Conservation (phyloP, 2,888 invertebrate species). For the Xiphydria camelus region DNA sequence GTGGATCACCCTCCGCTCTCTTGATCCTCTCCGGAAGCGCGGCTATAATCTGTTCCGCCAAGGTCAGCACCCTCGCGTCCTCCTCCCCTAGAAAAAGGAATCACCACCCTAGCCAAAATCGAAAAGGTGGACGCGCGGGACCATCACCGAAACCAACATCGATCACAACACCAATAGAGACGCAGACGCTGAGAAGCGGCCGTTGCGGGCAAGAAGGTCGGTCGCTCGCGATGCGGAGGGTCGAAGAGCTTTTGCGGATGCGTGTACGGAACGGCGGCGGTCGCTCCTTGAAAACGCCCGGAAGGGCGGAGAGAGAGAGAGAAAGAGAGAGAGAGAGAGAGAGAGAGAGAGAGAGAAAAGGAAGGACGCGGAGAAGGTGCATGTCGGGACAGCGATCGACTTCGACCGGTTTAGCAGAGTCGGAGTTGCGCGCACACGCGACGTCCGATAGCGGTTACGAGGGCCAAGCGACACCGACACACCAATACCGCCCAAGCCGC, state of each 20-base stretch:
- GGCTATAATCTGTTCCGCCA: slow-evolving; percentile 97
- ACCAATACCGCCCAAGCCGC: slow-evolving; percentile 11
- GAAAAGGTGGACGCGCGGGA: slow-evolving; percentile 29
- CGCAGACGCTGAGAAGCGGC: no score
- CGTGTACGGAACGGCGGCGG: no score
- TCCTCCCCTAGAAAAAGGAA: slow-evolving; percentile 76
- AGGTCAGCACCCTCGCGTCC: slow-evolving; percentile 86
- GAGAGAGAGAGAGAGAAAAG: neutral
- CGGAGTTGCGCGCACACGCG: no score
- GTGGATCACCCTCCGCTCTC: slow-evolving; percentile 59
- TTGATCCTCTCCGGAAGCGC: slow-evolving; percentile 98
- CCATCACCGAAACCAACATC: neutral
- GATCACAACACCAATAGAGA: slow-evolving; percentile 3
- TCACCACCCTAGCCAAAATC: slow-evolving; percentile 45
- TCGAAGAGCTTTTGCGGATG: no score
- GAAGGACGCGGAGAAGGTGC: slow-evolving; percentile 6
- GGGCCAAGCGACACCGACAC: slow-evolving; percentile 56
- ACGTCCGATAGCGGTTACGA: slow-evolving; percentile 42
- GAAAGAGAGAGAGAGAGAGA: neutral
- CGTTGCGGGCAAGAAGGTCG: no score
- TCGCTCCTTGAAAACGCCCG: no score
- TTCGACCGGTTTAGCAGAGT: no score
- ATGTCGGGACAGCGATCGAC: no score
- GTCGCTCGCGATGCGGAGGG: no score
- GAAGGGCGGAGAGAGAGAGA: slow-evolving; percentile 10